These are phyloP conservation scores for Ornithoptera alexandrae DNA, from an alignment of 2,888 invertebrate genomes.

Conservation along the genomic window DNA sequence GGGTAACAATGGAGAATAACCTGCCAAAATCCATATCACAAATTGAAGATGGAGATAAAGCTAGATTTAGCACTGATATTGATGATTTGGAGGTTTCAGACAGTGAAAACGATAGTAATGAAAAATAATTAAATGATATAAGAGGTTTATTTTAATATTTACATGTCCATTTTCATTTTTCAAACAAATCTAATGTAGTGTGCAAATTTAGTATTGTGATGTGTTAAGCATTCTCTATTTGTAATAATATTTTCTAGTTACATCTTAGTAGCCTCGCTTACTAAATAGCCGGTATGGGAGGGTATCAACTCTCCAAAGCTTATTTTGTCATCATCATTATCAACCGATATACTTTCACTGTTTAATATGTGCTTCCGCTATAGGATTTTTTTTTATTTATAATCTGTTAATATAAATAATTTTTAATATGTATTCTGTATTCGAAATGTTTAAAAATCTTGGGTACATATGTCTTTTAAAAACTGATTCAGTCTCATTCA, in stretches of 20 bases:
- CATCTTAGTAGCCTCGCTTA: not conserved
- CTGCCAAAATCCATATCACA: slow-evolving; percentile 68
- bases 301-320: too few relatives aligned
- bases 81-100: slow-evolving; percentile 62
- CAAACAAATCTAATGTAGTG: not conserved
- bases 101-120: slow-evolving; percentile 35
- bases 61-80: slow-evolving; percentile 48
- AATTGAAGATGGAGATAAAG: slow-evolving; percentile 56
- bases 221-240: not conserved
- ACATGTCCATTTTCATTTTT: slow-evolving; percentile 8
- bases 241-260: not conserved
- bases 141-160: slow-evolving; percentile 24
- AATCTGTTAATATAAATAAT: too few relatives aligned
- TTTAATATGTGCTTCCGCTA: too few relatives aligned
- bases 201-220: not conserved
- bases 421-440: too few relatives aligned
- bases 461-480: too few relatives aligned
- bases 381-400: too few relatives aligned
- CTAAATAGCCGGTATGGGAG: too few relatives aligned
- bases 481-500: not conserved
- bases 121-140: slow-evolving; percentile 12
- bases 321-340: too few relatives aligned
- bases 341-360: too few relatives aligned
- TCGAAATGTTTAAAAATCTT: too few relatives aligned
- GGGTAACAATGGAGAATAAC: slow-evolving; percentile 82